Conservation (phyloP, 2,888 invertebrate species). For the Rhamphomyia laevipes region DNA sequence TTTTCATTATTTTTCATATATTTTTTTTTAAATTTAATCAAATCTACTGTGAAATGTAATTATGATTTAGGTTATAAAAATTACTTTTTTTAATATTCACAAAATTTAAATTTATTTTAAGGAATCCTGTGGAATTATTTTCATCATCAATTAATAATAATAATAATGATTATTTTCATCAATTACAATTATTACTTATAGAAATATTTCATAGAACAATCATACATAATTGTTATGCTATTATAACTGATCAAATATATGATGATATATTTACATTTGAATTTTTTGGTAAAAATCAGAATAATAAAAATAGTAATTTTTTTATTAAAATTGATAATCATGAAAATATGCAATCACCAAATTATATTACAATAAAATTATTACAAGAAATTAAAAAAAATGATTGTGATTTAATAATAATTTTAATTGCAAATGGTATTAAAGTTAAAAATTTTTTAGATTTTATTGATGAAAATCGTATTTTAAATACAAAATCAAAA, state of each 20-base stretch:
- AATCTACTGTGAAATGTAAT: too few species aligned
- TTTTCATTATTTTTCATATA: too few species aligned
- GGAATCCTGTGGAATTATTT: too few species aligned
- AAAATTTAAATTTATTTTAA: too few species aligned
- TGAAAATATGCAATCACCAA: slow-evolving; percentile 53
- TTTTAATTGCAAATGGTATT: slow-evolving; percentile 58
- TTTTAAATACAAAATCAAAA: slow-evolving; percentile 57
- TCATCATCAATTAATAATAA: slow-evolving; percentile 11
- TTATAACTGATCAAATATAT: slow-evolving; percentile 31
- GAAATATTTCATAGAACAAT: slow-evolving; percentile 18
- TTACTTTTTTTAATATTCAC: too few species aligned
- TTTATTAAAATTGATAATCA: slow-evolving; percentile 47
- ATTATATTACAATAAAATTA: slow-evolving; percentile 44
- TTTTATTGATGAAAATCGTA: slow-evolving; percentile 58
- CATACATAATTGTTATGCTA: slow-evolving; percentile 27
- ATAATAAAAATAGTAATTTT: slow-evolving; percentile 18
- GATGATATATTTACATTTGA: slow-evolving; percentile 20
- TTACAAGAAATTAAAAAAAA: slow-evolving; percentile 46
- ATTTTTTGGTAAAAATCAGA: slow-evolving; percentile 19
- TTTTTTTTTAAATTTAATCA: too few species aligned
- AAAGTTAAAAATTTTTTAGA: slow-evolving; percentile 54
- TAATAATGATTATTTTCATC: slow-evolving; percentile 17
- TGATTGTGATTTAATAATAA: slow-evolving; percentile 59
- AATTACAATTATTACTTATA: slow-evolving; percentile 19
- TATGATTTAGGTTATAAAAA: too few species aligned